Evolutionary conservation across 2,113 vertebrate genomes (phyloP).

Genomic region (Megaleporinus macrocephalus): DNA sequence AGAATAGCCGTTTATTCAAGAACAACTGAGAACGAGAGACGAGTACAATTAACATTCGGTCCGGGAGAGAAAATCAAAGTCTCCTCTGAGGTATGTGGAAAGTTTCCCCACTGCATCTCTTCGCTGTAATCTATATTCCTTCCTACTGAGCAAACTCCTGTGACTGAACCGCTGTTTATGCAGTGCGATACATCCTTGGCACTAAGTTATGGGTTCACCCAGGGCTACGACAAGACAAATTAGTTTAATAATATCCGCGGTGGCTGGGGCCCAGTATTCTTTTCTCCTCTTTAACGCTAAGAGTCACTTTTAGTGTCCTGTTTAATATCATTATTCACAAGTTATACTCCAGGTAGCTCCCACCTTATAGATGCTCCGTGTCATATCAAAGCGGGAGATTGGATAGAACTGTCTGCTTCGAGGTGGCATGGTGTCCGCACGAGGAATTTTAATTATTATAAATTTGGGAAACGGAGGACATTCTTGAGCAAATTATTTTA

Average conservation of each 20-base stretch:
- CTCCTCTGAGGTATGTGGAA: slow-evolving; percentile 25
- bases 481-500: neutral
- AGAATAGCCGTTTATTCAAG: slow-evolving; percentile 28
- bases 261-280: slow-evolving; percentile 27
- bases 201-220: slow-evolving; percentile 18
- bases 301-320: slow-evolving; percentile 44
- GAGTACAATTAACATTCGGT: slow-evolving; percentile 19
- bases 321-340: slow-evolving; percentile 40
- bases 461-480: neutral
- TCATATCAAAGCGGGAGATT: slow-evolving; percentile 6
- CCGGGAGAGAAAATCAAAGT: slow-evolving; percentile 27
- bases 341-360: slow-evolving; percentile 3
- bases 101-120: neutral
- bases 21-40: slow-evolving; percentile 9
- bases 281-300: slow-evolving; percentile 21
- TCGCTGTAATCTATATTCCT: slow-evolving; percentile 40
- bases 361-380: neutral
- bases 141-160: slow-evolving; percentile 22
- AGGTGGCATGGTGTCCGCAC: neutral
- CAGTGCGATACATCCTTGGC: slow-evolving; percentile 37
- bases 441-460: slow-evolving; percentile 16
- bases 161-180: slow-evolving; percentile 30
- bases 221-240: slow-evolving; percentile 50
- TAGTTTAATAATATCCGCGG: slow-evolving; percentile 53
- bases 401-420: neutral